Conservation (phyloP, 2,888 invertebrate species). For the Coronaproctus castanopsis region DNA sequence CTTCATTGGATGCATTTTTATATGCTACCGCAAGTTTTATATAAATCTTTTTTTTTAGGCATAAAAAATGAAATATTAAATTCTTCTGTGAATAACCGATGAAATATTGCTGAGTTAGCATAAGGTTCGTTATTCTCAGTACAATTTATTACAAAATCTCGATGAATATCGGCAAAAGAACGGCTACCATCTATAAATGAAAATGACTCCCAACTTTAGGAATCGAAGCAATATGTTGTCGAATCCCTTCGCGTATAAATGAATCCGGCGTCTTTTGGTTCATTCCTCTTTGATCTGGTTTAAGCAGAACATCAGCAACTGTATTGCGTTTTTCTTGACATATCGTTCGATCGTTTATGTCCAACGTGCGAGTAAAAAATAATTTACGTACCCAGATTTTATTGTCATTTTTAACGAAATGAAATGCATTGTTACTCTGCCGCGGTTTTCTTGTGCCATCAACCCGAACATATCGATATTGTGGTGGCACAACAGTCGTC, state of each 20-base stretch:
- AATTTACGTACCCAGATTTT: conserved; percentile 10
- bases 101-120: neutral
- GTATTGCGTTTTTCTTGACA: conserved; percentile 4
- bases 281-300: neutral
- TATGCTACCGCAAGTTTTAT: neutral
- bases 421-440: conserved; percentile 10
- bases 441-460: conserved; percentile 7
- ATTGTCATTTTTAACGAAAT: conserved; percentile 6
- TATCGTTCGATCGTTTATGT: conserved; percentile 5
- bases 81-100: neutral
- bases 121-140: neutral
- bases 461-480: conserved; percentile 11
- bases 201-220: neutral
- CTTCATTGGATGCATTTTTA: neutral
- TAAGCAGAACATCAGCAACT: conserved; percentile 2
- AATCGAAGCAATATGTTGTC: neutral
- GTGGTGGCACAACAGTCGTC: conserved; percentile 3
- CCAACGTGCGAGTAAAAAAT: conserved; percentile 9
- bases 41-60: neutral
- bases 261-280: neutral
- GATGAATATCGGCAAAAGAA: neutral
- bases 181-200: neutral
- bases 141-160: neutral
- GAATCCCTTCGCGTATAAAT: neutral
- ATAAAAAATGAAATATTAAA: neutral